Percentiles rank a stretch among this genome's conserved stretches.
phyloP scores from a whole-genome alignment of 2,113 vertebrate genomes.

The Ranitomeya variabilis region DNA sequence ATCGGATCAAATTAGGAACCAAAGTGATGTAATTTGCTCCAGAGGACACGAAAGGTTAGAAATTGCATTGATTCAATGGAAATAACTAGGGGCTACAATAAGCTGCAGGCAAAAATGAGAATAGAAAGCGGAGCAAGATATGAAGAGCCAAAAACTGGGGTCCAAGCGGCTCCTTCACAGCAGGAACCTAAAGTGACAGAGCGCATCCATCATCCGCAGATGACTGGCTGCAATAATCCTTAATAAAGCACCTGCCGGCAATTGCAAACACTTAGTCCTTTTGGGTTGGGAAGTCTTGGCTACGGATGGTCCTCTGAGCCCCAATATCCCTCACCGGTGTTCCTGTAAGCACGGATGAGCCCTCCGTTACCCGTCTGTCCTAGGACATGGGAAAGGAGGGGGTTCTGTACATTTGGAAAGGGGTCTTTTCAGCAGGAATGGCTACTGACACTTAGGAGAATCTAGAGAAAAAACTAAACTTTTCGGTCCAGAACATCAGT shows the following conservation, averaged over 20 bases:
- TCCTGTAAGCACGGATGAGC: neutral
- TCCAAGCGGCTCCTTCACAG: neutral
- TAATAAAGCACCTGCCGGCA: conserved; percentile 3
- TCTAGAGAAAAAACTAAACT: no score
- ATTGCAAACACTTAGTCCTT: neutral
- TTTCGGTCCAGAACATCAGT: neutral
- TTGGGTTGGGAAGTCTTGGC: neutral
- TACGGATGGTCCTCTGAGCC: neutral
- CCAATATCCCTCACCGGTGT: no score
- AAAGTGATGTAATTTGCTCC: conserved; percentile 16
- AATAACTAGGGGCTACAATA: neutral
- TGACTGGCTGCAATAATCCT: neutral
- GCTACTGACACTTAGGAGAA: neutral
- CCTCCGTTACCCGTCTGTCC: neutral
- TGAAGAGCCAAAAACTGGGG: neutral
- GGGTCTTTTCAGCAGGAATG: neutral
- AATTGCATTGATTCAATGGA: neutral
- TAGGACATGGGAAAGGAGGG: neutral
- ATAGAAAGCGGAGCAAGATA: neutral
- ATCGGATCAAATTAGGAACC: conserved; percentile 36
- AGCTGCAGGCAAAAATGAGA: neutral
- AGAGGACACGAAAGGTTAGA: conserved; percentile 18
- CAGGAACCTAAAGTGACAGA: neutral
- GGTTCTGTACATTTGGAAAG: neutral
- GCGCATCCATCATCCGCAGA: neutral